Base-by-base conservation (phyloP, 2,113 vertebrate genomes). In the Sminthopsis crassicaudata region DNA sequence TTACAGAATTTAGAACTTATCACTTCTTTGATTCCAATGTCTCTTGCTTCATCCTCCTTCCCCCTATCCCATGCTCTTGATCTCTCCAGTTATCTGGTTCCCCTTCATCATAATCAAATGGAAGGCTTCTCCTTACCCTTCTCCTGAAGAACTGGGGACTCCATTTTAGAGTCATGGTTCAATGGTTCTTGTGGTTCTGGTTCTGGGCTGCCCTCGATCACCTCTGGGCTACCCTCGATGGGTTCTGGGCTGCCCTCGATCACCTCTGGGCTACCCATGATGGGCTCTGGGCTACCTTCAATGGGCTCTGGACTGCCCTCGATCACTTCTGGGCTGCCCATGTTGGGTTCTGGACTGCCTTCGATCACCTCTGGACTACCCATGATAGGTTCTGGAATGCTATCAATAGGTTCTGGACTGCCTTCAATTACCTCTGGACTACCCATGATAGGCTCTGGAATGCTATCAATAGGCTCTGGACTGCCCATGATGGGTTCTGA, bases 91-190 rank as follows among this genome's bases (percentile, higher is more conserved):
- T 84, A 42, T 42, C n/a, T 84, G 7, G 7, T 42, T 84, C 7
- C 7, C 67, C 67, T 16, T 76, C 16, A 76, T 84, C n/a, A 84
- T 84, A 84, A 84, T 19, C 36, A 84, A 42, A 84, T 23, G 19
- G n/a, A 42, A 84, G 36, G 67, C 36, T 52, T 53, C 54, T 26
- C n/a, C 96, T 96, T 97, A 97, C 97, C 95, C 88, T 92, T 30
- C 25, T 76, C 93, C 54, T 26, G 95, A 42, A 91, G 91, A 60
- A 22, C 95, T n/a, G 90, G 36, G 5, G 84, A 89, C 91, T 25
- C 11, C 26, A 94, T 24, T 3, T 89, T 57, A 51, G 88, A 89
- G 3, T 30, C 51, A 9, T 4, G 8, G 90, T 50, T 14, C 22
- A 26, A 89, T 48, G 67, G 36, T 84, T 42, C 67, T n/a, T 84